A percentile compares a stretch with the other conserved stretches of the same genome.
Evolutionary conservation across 2,888 invertebrate genomes (phyloP).

Genomic region (Argyresthia goedartella): DNA sequence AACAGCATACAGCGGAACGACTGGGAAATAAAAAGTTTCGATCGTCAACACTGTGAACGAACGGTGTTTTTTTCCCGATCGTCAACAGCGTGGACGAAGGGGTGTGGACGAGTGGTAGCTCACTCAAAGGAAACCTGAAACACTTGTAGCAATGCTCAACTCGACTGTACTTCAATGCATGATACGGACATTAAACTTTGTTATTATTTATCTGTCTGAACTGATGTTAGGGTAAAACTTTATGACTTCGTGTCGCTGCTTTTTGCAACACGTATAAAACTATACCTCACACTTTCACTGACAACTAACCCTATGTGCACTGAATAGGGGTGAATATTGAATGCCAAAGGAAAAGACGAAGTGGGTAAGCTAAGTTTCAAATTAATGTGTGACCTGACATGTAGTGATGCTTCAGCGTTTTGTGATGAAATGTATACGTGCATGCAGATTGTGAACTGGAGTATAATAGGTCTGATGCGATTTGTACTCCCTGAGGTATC

Average conservation of each 20-base stretch:
- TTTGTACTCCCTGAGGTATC: neutral
- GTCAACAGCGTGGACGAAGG: no score
- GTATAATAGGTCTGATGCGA: neutral
- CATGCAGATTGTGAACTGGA: conserved; percentile 1
- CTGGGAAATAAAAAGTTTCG: no score
- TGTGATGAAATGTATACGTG: neutral
- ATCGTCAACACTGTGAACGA: no score
- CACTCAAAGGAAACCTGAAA: no score
- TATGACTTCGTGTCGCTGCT: conserved; percentile 18
- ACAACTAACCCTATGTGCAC: neutral
- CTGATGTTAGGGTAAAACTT: conserved; percentile 13
- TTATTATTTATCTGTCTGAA: conserved; percentile 12
- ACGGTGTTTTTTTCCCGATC: no score
- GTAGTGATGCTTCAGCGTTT: neutral
- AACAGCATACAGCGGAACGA: no score
- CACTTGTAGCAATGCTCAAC: no score
- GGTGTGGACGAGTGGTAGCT: no score
- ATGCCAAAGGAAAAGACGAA: no score
- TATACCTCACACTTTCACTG: neutral
- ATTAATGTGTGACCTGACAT: conserved; percentile 3
- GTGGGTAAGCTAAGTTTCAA: neutral
- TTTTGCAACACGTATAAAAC: neutral
- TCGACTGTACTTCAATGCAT: conserved; percentile 4
- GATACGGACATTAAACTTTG: conserved; percentile 15
- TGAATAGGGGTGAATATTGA: conserved; percentile 8